Base-by-base conservation (phyloP, 1,140 invertebrate species). In the Achroia grisella region DNA sequence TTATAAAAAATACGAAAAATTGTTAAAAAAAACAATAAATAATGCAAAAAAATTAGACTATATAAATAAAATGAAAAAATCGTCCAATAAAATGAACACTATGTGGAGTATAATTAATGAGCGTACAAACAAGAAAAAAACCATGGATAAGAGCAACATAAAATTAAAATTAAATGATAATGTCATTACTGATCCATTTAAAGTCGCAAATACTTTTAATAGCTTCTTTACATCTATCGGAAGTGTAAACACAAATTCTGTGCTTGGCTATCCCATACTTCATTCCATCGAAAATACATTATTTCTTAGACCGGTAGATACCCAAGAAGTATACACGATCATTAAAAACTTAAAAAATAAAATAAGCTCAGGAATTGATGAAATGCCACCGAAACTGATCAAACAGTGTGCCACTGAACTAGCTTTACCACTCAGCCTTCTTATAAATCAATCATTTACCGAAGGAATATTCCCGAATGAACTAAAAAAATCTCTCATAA, bases 1-100 rank as follows among this genome's bases (percentile, higher is more conserved):
- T 28, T 54, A 59, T 46, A 55, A 51, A 45, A 40, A 48, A 44
- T 59, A 54, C 32, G 30, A 39, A 44, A 54, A 48, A 43, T 36
- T 13, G 23, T 12, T 48, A 17, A 59, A 54, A 46, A 48, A 46
- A 28, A 11, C 10, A 42, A 33, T 30, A 42, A 10, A 17, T 37
- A 37, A 3, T 23, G 32, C 56, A 34, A 59, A 52, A 45, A 52
- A 52, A 48, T 4, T 56, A 27, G 14, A 56, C 15, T 44, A 48
- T 9, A 48, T 36, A 11, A 31, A 31, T 9, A 27, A 32, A 15
- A 37, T 48, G 11, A 30, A 42, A 11, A 15, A 30, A 30, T 36
- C 39, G 8, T 11, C 11, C 5, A 48, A 48, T 37, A 42, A 30
- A 37, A n/a, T 37, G 23, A 48, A 42, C 42, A 28, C 39, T n/a